Percentiles rank a stretch among this genome's conserved stretches.
Evolutionary conservation across 2,888 invertebrate species (phyloP).

Genomic region (Hemithea aestivaria): DNA sequence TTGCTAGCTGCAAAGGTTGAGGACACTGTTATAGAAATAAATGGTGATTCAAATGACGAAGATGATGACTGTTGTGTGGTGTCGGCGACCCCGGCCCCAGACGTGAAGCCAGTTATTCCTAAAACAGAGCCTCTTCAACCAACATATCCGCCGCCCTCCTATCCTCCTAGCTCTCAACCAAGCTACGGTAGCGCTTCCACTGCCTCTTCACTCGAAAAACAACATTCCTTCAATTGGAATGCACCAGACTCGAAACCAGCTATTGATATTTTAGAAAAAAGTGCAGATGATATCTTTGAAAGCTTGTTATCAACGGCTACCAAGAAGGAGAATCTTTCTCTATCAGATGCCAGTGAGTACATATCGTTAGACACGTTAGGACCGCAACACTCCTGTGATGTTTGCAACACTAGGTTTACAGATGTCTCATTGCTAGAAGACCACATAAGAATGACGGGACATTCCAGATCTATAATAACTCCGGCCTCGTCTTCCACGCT

Average conservation of each 20-base stretch:
- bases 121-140: conserved; percentile 51
- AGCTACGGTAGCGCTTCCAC: conserved; percentile 33
- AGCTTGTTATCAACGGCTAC: conserved; percentile 60
- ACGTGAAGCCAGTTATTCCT: conserved; percentile 61
- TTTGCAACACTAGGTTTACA: conserved; percentile 81
- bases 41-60: conserved; percentile 71
- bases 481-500: conserved; percentile 49
- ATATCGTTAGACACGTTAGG: conserved; percentile 82
- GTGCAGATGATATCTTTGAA: conserved; percentile 71
- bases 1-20: conserved; percentile 61
- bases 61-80: conserved; percentile 74
- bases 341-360: conserved; percentile 78
- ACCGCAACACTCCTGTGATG: conserved; percentile 79
- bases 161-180: conserved; percentile 39
- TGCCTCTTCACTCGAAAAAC: conserved; percentile 54
- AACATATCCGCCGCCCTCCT: conserved; percentile 44
- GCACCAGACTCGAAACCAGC: conserved; percentile 68
- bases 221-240: conserved; percentile 73
- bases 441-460: conserved; percentile 76
- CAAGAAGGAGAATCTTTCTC: conserved; percentile 56
- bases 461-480: conserved; percentile 65
- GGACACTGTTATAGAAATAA: conserved; percentile 65
- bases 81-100: conserved; percentile 66
- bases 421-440: conserved; percentile 74
- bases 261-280: conserved; percentile 64